Conservation (phyloP, 2,888 invertebrate species). For the Spialia ferax region DNA sequence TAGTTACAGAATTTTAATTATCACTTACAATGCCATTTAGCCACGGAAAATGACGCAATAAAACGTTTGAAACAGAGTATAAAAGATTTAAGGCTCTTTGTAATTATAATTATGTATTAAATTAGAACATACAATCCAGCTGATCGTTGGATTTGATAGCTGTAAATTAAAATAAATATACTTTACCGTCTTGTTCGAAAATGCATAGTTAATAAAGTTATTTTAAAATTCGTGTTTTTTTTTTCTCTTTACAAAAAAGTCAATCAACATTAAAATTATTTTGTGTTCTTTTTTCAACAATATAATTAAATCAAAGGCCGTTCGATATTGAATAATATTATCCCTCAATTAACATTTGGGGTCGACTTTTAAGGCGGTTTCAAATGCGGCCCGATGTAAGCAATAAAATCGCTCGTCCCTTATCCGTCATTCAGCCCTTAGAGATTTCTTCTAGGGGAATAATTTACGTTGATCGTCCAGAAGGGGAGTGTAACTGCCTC, state of each 20-base stretch:
- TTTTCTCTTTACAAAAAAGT: slow-evolving; percentile 56
- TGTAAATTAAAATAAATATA: slow-evolving; percentile 33
- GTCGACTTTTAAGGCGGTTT: slow-evolving; percentile 79
- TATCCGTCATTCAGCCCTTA: slow-evolving; percentile 85
- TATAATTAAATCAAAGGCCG: slow-evolving; percentile 71
- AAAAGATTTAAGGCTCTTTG: slow-evolving; percentile 48
- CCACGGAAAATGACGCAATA: slow-evolving; percentile 78
- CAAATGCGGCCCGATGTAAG: slow-evolving; percentile 74
- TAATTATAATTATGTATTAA: slow-evolving; percentile 39
- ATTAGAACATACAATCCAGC: slow-evolving; percentile 28
- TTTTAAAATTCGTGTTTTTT: background rate
- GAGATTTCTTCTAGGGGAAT: slow-evolving; percentile 85
- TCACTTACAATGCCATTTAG: slow-evolving; percentile 80
- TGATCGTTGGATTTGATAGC: slow-evolving; percentile 27
- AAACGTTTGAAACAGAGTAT: slow-evolving; percentile 63
- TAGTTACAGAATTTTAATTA: slow-evolving; percentile 82
- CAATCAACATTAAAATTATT: slow-evolving; percentile 69
- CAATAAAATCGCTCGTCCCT: slow-evolving; percentile 83
- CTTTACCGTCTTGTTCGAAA: background rate
- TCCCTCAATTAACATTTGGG: slow-evolving; percentile 81
- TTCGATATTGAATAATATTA: slow-evolving; percentile 79
- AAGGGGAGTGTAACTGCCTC: slow-evolving; percentile 84
- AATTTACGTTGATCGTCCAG: slow-evolving; percentile 85
- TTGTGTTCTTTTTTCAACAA: slow-evolving; percentile 43
- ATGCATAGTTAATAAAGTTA: slow-evolving; percentile 6